Conservation (phyloP, 2,113 vertebrate genomes). For the Psettodes erumei region DNA sequence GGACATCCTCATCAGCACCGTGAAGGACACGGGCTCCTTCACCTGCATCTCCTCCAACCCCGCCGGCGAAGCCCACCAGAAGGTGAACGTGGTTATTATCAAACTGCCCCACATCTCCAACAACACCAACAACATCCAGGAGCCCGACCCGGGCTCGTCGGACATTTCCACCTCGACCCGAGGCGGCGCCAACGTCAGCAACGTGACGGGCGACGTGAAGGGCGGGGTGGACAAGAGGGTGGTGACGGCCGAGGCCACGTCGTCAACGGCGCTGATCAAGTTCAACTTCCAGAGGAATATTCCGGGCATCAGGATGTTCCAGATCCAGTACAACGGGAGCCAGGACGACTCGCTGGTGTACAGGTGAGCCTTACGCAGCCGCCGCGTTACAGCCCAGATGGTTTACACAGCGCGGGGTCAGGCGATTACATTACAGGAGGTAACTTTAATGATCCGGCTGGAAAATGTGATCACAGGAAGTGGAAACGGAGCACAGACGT, state of each 20-base stretch:
- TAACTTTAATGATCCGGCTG: conserved; percentile 47
- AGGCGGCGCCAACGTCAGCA: conserved; percentile 92
- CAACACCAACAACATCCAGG: conserved; percentile 97
- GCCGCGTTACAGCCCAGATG: conserved; percentile 1
- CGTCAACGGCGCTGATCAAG: conserved; percentile 94
- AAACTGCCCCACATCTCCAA: conserved; percentile 97
- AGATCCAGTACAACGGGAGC: conserved; percentile 99
- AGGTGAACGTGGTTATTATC: conserved; percentile 92
- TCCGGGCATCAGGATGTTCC: conserved; percentile 99
- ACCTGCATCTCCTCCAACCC: conserved; percentile 98
- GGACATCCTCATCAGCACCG: conserved; percentile 96
- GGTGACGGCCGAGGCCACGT: conserved; percentile 94
- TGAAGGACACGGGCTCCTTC: conserved; percentile 96
- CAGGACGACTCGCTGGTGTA: conserved; percentile 99
- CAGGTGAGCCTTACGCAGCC: conserved; percentile 86
- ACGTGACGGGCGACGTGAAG: conserved; percentile 92
- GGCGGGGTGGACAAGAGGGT: conserved; percentile 91
- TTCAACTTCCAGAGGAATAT: conserved; percentile 99
- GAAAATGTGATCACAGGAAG: conserved; percentile 29
- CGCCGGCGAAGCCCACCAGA: conserved; percentile 94
- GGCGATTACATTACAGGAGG: conserved; percentile 49
- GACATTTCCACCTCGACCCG: conserved; percentile 98
- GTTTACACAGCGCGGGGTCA: conserved; percentile 18
- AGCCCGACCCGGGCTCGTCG: conserved; percentile 95
- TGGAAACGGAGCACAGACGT: conserved; percentile 2